phyloP scores from a whole-genome alignment of 2,888 invertebrate genomes.

The Coenonympha glycerion region DNA sequence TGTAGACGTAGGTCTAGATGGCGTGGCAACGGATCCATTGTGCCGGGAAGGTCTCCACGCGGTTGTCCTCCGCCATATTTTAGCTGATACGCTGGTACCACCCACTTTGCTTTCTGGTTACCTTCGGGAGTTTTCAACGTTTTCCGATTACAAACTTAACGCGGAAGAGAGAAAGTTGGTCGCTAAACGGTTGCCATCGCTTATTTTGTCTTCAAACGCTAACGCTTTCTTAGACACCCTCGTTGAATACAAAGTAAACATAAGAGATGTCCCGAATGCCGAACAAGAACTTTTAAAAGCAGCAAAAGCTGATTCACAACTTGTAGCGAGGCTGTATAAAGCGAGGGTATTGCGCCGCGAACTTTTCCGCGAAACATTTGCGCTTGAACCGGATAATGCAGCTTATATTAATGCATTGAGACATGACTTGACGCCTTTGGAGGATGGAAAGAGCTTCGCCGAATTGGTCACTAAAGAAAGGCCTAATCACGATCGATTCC shows the following conservation, averaged over 20 bases:
- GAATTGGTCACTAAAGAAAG: constrained; percentile 25
- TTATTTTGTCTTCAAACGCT: constrained; percentile 33
- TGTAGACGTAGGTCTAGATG: constrained; percentile 50
- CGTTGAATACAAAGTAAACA: constrained; percentile 33
- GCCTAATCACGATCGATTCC: constrained; percentile 37
- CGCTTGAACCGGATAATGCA: constrained; percentile 37
- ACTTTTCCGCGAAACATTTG: constrained; percentile 41
- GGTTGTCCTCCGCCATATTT: constrained; percentile 43
- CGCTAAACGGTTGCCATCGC: constrained; percentile 28
- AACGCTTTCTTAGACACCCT: constrained; percentile 39
- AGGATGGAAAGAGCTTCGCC: constrained; percentile 32
- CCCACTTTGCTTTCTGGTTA: constrained; percentile 36
- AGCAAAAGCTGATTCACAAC: constrained; percentile 30
- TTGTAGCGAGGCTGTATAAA: constrained; percentile 39
- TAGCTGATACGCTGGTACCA: constrained; percentile 31
- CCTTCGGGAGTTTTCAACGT: constrained; percentile 38
- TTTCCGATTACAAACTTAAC: constrained; percentile 43
- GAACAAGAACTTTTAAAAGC: constrained; percentile 33
- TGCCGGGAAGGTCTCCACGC: constrained; percentile 55
- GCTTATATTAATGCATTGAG: constrained; percentile 50
- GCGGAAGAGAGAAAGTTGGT: constrained; percentile 36
- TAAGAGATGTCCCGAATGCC: constrained; percentile 32
- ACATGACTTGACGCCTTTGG: constrained; percentile 40
- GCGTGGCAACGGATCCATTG: constrained; percentile 35
- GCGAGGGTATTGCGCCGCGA: constrained; percentile 41